A percentile compares a stretch with the other conserved stretches of the same genome.
Conservation (phyloP, 1,140 invertebrate genomes). For the Diploscapter pachys region DNA sequence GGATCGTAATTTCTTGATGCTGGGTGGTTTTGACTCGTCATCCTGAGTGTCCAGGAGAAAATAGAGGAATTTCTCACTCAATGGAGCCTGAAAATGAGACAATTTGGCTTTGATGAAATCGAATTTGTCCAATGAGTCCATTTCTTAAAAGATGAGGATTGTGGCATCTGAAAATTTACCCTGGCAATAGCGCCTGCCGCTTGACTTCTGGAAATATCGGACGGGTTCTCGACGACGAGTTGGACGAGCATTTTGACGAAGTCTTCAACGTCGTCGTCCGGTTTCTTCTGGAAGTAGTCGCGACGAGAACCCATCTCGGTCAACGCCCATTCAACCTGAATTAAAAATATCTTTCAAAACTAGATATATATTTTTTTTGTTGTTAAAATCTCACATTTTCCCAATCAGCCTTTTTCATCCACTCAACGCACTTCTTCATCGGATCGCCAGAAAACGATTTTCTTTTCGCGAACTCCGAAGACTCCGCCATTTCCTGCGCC, state of each 20-base stretch:
- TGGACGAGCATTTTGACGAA: constrained; percentile 15
- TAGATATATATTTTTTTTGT: no score
- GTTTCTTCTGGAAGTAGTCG: constrained; percentile 14
- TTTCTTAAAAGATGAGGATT: no score
- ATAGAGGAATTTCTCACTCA: no score
- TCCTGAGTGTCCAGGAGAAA: no score
- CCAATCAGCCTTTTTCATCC: constrained; percentile 15
- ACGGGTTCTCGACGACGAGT: neutral
- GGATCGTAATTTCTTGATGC: no score
- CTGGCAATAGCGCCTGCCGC: no score
- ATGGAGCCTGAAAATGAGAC: no score
- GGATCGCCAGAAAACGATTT: constrained; percentile 27
- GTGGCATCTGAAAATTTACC: no score
- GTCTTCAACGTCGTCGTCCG: constrained; percentile 30
- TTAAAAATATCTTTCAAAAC: neutral
- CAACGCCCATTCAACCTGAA: constrained; percentile 28
- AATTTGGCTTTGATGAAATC: no score
- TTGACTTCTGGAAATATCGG: no score
- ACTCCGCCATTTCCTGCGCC: constrained; percentile 3
- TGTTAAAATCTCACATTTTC: constrained; percentile 11
- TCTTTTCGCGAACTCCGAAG: constrained; percentile 28
- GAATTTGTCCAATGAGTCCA: no score
- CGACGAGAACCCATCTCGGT: constrained; percentile 18
- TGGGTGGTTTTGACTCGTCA: no score
- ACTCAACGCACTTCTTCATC: constrained; percentile 20